Evolutionary conservation across 2,888 invertebrate genomes (phyloP), one percentile per base, ranked within the genome.

Genomic region (Rhagophthalmus giganteus): DNA sequence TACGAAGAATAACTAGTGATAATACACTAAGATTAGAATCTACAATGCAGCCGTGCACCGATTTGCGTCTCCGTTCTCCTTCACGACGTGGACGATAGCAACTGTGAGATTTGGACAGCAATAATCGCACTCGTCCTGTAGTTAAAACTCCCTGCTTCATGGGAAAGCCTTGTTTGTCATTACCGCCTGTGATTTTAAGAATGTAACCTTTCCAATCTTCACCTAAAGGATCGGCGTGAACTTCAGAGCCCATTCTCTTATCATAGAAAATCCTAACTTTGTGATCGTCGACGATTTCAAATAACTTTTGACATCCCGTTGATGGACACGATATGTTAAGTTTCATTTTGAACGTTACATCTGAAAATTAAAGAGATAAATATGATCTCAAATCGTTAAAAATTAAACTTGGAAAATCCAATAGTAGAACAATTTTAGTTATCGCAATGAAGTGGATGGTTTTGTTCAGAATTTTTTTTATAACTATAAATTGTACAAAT

Each of bases 171-270:
- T 98, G 97, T 78, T 98, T 98, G 82, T 98, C 98, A 76, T 98
- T 98, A 62, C 98, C 98, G 64, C 98, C 97, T 61, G 94, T 84
- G 64, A 98, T 87, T 58, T 94, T 88, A 52, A 98, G 85, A 30
- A 96, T 84, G 70, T 98, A 98, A 40, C 97, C 97, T 78, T 95
- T 96, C 96, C 97, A 99, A 79, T 98, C 97, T 74, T 96, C 94
- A 37, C 98, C 97, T 55, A 98, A 81, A 63, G 86, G 79, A 73
- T 96, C 96, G 41, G 90, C 95, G 66, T 90, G 87, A 6, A 99
- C 90, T 78, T 97, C 94, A 55, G 94, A 87, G 60, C 96, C 94
- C 88, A 98, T 97, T 69, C 97, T 90, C 79, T 96, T 98, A 74
- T 98, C 97, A 78, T 94, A 96, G 79, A 99, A 97, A 62, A 93